Evolutionary conservation across 1,140 invertebrate species (phyloP).

Genomic region (Mizuhopecten yessoensis): DNA sequence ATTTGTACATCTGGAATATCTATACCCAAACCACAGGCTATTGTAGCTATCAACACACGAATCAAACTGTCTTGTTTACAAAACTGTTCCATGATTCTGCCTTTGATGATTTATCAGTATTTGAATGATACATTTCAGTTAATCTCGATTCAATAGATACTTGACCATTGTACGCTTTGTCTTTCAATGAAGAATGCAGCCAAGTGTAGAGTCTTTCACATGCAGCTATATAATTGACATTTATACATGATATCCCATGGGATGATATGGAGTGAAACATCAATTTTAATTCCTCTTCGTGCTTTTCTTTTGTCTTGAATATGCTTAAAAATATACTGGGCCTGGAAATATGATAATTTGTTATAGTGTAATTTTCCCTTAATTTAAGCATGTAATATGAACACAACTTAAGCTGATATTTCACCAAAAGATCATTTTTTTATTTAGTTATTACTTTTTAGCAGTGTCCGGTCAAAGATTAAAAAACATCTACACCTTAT

Average conservation of each 20-base stretch:
- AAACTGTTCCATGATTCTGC: background rate
- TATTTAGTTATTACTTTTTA: too few species aligned
- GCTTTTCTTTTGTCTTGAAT: conserved; percentile 1
- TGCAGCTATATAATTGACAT: conserved; percentile 36
- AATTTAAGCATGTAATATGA: too few species aligned
- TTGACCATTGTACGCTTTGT: too few species aligned
- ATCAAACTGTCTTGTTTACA: background rate
- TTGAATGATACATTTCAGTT: conserved; percentile 46
- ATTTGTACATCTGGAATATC: conserved; percentile 44
- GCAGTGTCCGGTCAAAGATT: too few species aligned
- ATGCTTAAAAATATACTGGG: conserved; percentile 48
- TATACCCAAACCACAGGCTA: conserved; percentile 51
- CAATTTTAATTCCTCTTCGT: conserved; percentile 46
- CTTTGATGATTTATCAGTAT: background rate
- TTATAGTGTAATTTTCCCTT: too few species aligned
- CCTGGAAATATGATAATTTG: too few species aligned
- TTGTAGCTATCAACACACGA: background rate
- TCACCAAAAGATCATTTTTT: too few species aligned
- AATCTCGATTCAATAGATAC: background rate
- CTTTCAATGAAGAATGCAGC: background rate
- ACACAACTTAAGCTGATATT: too few species aligned
- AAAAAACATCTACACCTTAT: too few species aligned
- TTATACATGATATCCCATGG: background rate
- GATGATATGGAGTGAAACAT: background rate
- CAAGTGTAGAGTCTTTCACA: conserved; percentile 45